These are phyloP conservation scores for Drosophila lacertosa DNA, from an alignment of 1,140 invertebrate species.

Conservation along the genomic window DNA sequence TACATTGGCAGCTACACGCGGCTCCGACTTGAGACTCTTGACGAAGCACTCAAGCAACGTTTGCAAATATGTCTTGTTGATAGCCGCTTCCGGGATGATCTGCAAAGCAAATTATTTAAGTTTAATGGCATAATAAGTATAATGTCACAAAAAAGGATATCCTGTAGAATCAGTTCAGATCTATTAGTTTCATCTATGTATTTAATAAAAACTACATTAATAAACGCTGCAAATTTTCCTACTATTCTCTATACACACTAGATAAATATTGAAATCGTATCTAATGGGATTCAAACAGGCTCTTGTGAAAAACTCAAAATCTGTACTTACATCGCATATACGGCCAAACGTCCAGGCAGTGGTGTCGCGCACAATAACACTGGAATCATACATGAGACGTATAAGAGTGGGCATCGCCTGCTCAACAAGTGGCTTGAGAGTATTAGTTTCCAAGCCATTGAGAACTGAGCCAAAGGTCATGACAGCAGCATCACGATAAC, in stretches of 20 bases:
- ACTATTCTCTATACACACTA: too few relatives aligned
- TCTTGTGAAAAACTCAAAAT: too few relatives aligned
- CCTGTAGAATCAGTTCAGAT: too few relatives aligned
- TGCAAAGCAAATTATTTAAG: constrained; percentile 30
- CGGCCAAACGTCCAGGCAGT: constrained; percentile 99
- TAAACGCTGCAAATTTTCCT: too few relatives aligned
- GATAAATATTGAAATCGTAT: too few relatives aligned
- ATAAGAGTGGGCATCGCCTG: constrained; percentile 98
- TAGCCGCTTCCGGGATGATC: constrained; percentile 97
- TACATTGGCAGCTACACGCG: constrained; percentile 98
- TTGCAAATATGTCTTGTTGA: constrained; percentile 94
- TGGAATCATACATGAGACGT: constrained; percentile 95
- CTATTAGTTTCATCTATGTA: too few relatives aligned
- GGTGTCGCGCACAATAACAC: constrained; percentile 97
- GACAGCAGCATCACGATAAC: constrained; percentile 97
- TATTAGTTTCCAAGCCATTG: constrained; percentile 94
- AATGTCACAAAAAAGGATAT: too few relatives aligned
- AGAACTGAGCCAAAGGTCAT: constrained; percentile 99
- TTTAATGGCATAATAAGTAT: neutral
- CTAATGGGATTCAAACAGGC: too few relatives aligned
- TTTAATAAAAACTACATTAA: too few relatives aligned
- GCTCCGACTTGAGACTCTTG: constrained; percentile 94
- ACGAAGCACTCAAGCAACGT: constrained; percentile 95
- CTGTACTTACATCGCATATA: constrained; percentile 91
- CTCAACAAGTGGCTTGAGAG: constrained; percentile 96